Evolutionary conservation across 2,113 vertebrate genomes (phyloP).

Genomic region (Naja naja): DNA sequence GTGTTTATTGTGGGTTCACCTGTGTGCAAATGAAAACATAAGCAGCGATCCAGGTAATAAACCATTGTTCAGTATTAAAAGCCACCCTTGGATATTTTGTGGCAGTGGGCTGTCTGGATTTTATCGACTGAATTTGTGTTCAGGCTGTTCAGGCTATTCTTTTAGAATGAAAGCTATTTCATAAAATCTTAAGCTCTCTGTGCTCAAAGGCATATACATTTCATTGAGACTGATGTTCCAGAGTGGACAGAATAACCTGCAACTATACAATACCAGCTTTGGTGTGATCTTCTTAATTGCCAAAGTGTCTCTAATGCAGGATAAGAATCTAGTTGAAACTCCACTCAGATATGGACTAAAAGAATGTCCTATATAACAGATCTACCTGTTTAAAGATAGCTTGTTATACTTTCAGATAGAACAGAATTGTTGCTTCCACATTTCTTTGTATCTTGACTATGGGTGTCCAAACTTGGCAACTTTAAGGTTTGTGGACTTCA

Average conservation of each 20-base stretch:
- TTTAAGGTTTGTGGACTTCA: neutral
- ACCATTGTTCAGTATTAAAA: neutral
- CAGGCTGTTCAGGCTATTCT: neutral
- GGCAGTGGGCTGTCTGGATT: neutral
- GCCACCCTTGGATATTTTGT: neutral
- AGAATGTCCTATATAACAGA: neutral
- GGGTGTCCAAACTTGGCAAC: neutral
- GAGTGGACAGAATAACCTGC: neutral
- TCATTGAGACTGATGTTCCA: constrained; percentile 13
- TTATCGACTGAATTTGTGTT: neutral
- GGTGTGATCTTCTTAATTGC: neutral
- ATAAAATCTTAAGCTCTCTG: neutral
- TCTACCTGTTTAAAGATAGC: neutral
- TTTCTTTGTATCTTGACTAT: neutral
- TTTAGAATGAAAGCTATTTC: neutral
- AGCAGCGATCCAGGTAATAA: neutral
- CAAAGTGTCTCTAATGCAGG: accelerated
- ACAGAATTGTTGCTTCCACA: neutral
- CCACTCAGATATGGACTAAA: neutral
- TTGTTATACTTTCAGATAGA: neutral
- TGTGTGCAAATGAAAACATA: neutral
- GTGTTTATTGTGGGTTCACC: neutral
- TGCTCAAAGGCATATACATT: neutral
- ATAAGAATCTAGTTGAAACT: neutral
- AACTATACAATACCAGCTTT: neutral